Base-by-base conservation (phyloP, 2,113 vertebrate genomes). In the Perccottus glenii region DNA sequence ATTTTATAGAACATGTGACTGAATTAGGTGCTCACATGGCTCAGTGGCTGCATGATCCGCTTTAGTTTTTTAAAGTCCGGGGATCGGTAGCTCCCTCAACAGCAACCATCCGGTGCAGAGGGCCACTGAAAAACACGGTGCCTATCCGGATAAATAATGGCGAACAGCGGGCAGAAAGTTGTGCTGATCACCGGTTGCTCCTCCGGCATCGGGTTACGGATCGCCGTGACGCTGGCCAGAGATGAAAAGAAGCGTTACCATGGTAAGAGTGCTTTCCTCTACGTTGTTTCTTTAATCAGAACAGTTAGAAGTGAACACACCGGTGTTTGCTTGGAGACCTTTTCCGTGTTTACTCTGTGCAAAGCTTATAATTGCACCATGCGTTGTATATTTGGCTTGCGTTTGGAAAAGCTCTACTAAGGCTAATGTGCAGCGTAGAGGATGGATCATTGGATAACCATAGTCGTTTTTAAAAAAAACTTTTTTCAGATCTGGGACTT, bases 161-260 rank as follows among this genome's bases (percentile, higher is more conserved):
- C 93, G 87, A 92, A 85, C 85, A 87, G 89, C 75, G 90, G 87
- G 81, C 93, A 92, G 81, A 94, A 87, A 90, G 92, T 93, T 76
- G 93, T 94, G 60, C 87, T 94, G 82, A 93, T 94, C 90, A 94
- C 93, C 78, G 93, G 93, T 83, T 94, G 93, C 83, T 94, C 93
- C 85, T 94, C 93, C 67, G 93, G 93, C 70, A 94, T 94, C 79
- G 93, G 93, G 66, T 80, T 94, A 76, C 89, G 89, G 70, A 92
- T 94, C 81, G 93, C 93, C 59, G 92, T 92, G 70, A 90, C 89
- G 69, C 90, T 94, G 81, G 93, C 93, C 77, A 89, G 73, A 80
- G 93, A 94, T 85, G 90, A 93, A 73, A 91, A 88, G 86, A 91
- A 91, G 84, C 92, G 93, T 80, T 94, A 93, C 85, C 85, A 94